phyloP scores from a whole-genome alignment of 2,113 vertebrate species.

The Tautogolabrus adspersus region DNA sequence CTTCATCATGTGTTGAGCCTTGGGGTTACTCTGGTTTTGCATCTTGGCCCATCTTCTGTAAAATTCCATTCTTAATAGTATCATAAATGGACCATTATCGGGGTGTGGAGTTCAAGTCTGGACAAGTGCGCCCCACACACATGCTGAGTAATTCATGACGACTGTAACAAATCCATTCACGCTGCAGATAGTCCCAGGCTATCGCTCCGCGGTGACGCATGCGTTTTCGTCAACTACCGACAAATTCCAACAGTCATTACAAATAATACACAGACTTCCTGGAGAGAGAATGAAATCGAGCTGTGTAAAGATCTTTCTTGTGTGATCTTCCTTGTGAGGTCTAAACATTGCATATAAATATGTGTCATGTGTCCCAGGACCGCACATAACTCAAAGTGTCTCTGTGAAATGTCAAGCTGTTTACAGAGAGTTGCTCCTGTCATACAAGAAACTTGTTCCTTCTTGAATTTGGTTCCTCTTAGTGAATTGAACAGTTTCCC shows the following conservation, averaged over 20 bases:
- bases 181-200: constrained; percentile 21
- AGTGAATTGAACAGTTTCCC: not conserved
- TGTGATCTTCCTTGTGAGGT: not conserved
- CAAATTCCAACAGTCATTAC: constrained; percentile 11
- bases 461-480: not conserved
- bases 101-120: constrained; percentile 63
- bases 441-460: not conserved
- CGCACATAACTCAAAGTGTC: not conserved
- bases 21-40: not conserved
- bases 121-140: constrained; percentile 66
- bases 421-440: not conserved
- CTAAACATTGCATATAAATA: not conserved
- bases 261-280: constrained; percentile 3
- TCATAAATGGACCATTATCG: not conserved
- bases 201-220: constrained; percentile 42
- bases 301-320: not conserved
- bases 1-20: not conserved
- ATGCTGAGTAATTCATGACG: constrained; percentile 59
- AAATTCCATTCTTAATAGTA: constrained; percentile 13
- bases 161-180: constrained; percentile 12
- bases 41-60: constrained; percentile 1
- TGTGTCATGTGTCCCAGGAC: not conserved
- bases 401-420: not conserved
- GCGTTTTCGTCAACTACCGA: constrained; percentile 21
- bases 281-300: constrained; percentile 3